phyloP scores from a whole-genome alignment of 2,113 vertebrate genomes.

The Oncorhynchus clarkii region DNA sequence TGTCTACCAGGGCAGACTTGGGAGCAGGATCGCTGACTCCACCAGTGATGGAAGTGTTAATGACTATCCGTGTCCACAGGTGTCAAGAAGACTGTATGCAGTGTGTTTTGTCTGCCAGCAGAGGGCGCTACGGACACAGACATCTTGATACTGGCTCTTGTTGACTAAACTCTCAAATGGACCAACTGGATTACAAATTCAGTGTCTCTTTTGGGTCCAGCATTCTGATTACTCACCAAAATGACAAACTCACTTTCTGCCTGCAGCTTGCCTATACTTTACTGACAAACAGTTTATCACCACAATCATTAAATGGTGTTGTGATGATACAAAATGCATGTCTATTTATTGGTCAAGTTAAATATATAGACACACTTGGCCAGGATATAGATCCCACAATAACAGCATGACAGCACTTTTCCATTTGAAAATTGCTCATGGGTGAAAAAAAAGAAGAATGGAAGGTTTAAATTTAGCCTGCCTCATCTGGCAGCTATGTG shows the following conservation, averaged over 20 bases:
- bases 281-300: conserved; percentile 43
- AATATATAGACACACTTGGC: not conserved
- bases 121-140: conserved; percentile 24
- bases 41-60: not conserved
- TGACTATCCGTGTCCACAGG: not conserved
- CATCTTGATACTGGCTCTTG: conserved; percentile 17
- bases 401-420: no score
- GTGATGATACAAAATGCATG: not conserved
- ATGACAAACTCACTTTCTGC: conserved; percentile 24
- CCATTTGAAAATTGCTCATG: no score
- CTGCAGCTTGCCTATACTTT: conserved; percentile 11
- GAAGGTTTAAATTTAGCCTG: no score
- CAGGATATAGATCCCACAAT: no score
- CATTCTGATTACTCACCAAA: conserved; percentile 24
- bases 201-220: conserved; percentile 8
- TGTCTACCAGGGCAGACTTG: not conserved
- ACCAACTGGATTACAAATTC: conserved; percentile 40
- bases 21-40: not conserved
- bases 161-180: conserved; percentile 16
- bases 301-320: conserved; percentile 5
- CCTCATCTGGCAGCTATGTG: no score
- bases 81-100: not conserved
- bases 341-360: not conserved
- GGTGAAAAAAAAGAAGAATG: no score
- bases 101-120: not conserved